These are phyloP conservation scores for Forbesichthys papilliferus DNA, from an alignment of 2,113 vertebrate genomes.

Conservation along the genomic window DNA sequence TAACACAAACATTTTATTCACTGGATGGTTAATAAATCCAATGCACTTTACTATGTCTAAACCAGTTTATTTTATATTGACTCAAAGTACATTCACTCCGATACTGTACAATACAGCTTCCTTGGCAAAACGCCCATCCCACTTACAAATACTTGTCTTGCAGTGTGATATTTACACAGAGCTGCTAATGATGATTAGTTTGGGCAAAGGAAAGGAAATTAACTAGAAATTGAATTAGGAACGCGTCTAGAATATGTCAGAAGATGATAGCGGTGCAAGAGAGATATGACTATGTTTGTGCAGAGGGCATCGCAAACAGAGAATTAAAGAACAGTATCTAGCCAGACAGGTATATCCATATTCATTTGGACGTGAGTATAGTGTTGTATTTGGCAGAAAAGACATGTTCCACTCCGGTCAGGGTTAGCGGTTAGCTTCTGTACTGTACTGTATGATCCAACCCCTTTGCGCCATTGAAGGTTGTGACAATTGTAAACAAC, in stretches of 20 bases:
- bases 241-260: constrained; percentile 2
- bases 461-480: constrained; percentile 1
- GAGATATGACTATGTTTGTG: constrained; percentile 24
- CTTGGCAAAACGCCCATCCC: neutral
- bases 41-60: too few species aligned
- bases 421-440: neutral
- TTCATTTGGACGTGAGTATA: neutral
- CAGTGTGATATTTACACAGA: constrained; percentile 24
- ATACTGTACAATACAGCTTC: constrained; percentile 17
- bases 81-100: constrained; percentile 6
- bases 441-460: neutral
- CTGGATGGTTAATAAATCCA: too few species aligned
- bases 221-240: constrained; percentile 27
- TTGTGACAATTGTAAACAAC: neutral
- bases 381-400: neutral
- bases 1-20: too few species aligned
- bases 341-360: neutral
- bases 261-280: constrained; percentile 19
- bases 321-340: neutral
- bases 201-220: constrained; percentile 10
- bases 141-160: constrained; percentile 22
- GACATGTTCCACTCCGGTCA: neutral
- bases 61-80: neutral
- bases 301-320: neutral
- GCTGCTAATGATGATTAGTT: constrained; percentile 37